Evolutionary conservation across 2,888 invertebrate genomes (phyloP), one percentile per base, ranked within the genome.

Genomic region (Oconnorella tubifera): DNA sequence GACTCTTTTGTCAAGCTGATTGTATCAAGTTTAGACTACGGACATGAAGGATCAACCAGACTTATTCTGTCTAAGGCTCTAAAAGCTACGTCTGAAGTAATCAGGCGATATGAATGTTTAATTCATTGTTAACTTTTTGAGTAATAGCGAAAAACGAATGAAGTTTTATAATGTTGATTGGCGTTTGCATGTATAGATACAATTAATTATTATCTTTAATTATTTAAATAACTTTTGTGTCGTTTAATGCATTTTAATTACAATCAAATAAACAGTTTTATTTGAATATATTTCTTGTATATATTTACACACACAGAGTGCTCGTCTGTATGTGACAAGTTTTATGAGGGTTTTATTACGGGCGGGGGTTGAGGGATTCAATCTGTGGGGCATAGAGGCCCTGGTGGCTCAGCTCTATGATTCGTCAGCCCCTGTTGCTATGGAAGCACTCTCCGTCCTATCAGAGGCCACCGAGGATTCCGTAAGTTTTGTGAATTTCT

Each of bases 1-100:
- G 91, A 92, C 75, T 91, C 92, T 78, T 96, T 96, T 81, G 89
- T 95, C 0, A 98, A 98, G 82, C 85, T 98, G 67, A 91, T 95
- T 62, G 88, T 95, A 67, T 92, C 96, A 3, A 90, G 91, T 70
- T 84, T 99, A 74, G 92, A 96, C 83, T 98, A 96, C 80, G 87
- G 88, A 2, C 84, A 88, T 59, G 89, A 90, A 66, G 89, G 89
- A 85, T 74, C 78, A 66, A 76, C 75, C 76, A 80, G 87, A 33
- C 78, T 85, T 32, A 83, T 87, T 28, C 78, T 87, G 31, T 80
- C 83, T 40, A 84, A 84, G 68, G 85, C 85, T 3, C 77, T 87
- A 32, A 83, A 84, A 0, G 81, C 83, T 19, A 77, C 81, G 23
- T 78, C 81, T 69, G 85, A 88, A 78, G n/a, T n/a, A n/a, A n/a